Evolutionary conservation across 2,888 invertebrate species (phyloP), one percentile per base, ranked within the genome.

Genomic region (Tetranychus truncatus): DNA sequence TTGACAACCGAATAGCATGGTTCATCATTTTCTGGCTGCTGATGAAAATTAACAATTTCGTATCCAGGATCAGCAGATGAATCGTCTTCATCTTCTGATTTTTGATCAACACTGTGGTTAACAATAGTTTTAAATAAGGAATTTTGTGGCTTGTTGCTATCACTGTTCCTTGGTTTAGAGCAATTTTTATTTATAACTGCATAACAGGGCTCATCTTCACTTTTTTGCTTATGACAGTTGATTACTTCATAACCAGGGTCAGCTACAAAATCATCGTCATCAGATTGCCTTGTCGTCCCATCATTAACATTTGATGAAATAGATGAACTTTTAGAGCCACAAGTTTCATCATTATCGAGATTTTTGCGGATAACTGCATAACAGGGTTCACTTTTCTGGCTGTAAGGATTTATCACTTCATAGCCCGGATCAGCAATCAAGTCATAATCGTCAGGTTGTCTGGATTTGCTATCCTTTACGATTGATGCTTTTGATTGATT

Each of bases 341-440:
- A 15, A 55, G 55, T 55, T 55, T 9, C 15, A 55, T 15, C 15
- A 15, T 1, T 55, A 55, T 55, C 15, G 15, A 15, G 55, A 72
- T 45, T 72, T 72, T 72, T 72, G 20, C 34, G 6, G 34, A 77
- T 75, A n/a, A 71, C 75, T 69, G 76, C 77, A 74, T 77, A 77
- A 45, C 75, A 73, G 11, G 76, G 76, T 45, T 76, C 76, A 66
- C 20, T 65, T 24, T 46, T 6, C 6, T 73, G 45, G 1, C 65
- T 9, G 55, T 66, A 11, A 45, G 20, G 9, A 45, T 66, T 66
- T 8, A 74, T 34, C 8, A 74, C 74, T 45, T 74, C 74, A 21
- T 74, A 74, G 18, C 67, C 74, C 6, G 74, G 74, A 15, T 74
- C 74, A 44, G 44, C 66, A 6, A 67, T 67, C 4, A 15, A 24